Base-by-base conservation (phyloP, 2,888 invertebrate species). In the Gryllus longicercus region DNA sequence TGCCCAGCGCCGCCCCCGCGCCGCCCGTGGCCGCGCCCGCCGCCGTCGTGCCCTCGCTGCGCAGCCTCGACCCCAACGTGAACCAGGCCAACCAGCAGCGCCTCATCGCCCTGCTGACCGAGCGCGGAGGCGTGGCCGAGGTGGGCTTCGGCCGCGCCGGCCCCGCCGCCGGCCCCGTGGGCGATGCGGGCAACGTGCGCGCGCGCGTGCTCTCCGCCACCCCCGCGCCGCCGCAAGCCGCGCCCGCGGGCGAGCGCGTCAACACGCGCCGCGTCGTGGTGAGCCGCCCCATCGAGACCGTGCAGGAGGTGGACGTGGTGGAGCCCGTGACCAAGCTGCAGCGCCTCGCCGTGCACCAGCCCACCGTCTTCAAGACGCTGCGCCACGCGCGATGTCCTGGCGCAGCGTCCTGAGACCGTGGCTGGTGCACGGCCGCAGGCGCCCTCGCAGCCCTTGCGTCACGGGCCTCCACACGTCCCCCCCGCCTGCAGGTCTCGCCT, bases 261-360 rank as follows among this genome's bases (percentile, higher is more conserved):
- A 90, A 90, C 82, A 91, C 91, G 63, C 88, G 91, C 63, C 88
- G 91, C 82, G 89, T 91, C 82, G 91, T 91, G n/a, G 89, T 91
- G 75, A 90, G 89, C 83, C 88, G 90, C 81, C 91, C 91, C 21
- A 89, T 91, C 82, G 90, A 91, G 85, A 91, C 91, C 2, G 87
- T 91, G 23, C 90, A 91, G 79, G 85, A 85, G 78, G 82, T 85
- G 50, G 89, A 91, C 82, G 89, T 91, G 76, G 88, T 90, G 77
- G 90, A 91, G 84, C 91, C 91, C 51, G 89, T 89, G 75, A 90
- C 91, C 75, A 90, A 91, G 84, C 87, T 90, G 83, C 89, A 90
- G 83, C 87, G 90, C 82, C 87, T 90, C 16, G 88, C 90, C 78
- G 88, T 90, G n/a, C 89, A 90, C 80, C 88, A 90, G 78, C 91